Base-by-base conservation (phyloP, 2,113 vertebrate species). In the Fulmarus glacialis region DNA sequence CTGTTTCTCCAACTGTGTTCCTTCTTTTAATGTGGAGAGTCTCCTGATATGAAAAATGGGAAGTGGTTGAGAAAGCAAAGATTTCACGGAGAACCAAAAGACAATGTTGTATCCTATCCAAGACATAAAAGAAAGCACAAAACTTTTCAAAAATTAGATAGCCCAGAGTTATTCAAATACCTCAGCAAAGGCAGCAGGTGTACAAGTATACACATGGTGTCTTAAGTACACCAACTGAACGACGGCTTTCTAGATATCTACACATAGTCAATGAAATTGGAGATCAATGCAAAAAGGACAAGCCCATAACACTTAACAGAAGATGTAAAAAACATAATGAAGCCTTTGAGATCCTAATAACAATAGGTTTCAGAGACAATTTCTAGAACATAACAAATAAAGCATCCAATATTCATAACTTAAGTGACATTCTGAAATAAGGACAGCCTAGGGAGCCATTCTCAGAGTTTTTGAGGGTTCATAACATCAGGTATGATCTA, bases 291-390 rank as follows among this genome's bases (percentile, higher is more conserved):
- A 63, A 63, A 60, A 79, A 34, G 12, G 19, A 50, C 15, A 79
- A 29, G 17, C 5, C 23, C 0, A 0, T 30, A 78, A 64, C 6
- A 66, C 18, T 21, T 21, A 56, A 10, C 7, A 73, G 38, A 73
- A 66, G 27, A 58, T 30, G 8, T 16, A 42, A 62, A 64, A 81
- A 66, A 0, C 6, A 30, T 6, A 34, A 64, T 36, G 2, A 71
- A 71, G 4, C 15, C 32, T 67, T 26, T 56, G n/a, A 72, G 29
- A 91, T 59, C 5, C 4, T 50, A 89, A 60, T 42, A 40, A 64
- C 23, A 50, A 15, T 2, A 80, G 20, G 14, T n/a, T 58, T 89
- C 36, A 83, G 30, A 64, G 9, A 10, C 8, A 2, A 81, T 45
- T 91, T 78, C 66, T 62, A 24, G 12, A 81, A 78, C 7, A 8